Conservation (phyloP, 2,888 invertebrate genomes). For the Agrypnus murinus region DNA sequence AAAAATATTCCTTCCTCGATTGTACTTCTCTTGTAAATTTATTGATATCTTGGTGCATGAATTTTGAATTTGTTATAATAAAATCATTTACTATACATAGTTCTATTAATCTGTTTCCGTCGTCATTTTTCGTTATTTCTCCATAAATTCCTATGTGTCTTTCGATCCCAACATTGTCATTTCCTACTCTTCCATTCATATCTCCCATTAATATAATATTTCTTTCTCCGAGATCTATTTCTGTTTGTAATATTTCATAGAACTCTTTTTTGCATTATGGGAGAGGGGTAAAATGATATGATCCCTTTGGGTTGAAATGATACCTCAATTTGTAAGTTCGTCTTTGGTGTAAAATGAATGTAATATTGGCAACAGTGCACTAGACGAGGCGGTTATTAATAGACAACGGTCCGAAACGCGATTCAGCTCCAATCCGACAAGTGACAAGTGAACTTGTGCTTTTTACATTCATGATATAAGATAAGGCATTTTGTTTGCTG, state of each 20-base stretch:
- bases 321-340: background rate
- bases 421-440: too few relatives aligned
- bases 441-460: too few relatives aligned
- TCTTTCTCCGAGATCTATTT: background rate
- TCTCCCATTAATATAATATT: background rate
- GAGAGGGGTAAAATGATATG: too few relatives aligned
- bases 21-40: background rate
- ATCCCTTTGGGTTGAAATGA: too few relatives aligned
- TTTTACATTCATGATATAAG: too few relatives aligned
- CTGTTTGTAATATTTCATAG: slow-evolving; percentile 7
- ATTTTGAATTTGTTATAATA: background rate
- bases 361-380: too few relatives aligned
- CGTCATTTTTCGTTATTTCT: background rate
- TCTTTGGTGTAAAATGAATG: background rate
- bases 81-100: background rate
- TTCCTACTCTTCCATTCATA: too few relatives aligned
- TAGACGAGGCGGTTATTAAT: too few relatives aligned
- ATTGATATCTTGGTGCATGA: background rate
- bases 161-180: background rate
- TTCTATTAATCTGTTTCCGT: background rate
- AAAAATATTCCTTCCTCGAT: background rate
- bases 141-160: slow-evolving; percentile 10
- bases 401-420: too few relatives aligned
- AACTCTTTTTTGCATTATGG: background rate
- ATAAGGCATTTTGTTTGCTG: background rate